Conservation (phyloP, 2,797 vertebrate species). For the Danio tinwini region DNA sequence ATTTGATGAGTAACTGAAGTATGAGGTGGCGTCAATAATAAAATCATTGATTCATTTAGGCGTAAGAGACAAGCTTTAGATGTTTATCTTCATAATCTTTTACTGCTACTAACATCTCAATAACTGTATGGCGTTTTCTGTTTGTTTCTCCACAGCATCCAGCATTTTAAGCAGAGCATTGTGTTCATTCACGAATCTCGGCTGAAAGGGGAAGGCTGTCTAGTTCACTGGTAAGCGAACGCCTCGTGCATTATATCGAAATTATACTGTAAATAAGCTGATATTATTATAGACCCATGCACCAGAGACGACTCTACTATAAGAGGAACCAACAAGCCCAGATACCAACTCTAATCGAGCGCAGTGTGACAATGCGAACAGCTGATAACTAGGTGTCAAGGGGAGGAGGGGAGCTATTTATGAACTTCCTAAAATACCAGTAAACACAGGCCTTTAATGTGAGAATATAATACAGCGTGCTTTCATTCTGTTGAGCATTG, state of each 20-base stretch:
- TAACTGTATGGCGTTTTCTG: too few species aligned
- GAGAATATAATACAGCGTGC: constrained; percentile 53
- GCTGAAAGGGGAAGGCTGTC: constrained; percentile 88
- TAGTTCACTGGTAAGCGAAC: constrained; percentile 91
- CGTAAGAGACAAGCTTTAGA: too few species aligned
- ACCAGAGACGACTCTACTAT: constrained; percentile 2
- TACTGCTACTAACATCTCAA: too few species aligned
- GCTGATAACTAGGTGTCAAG: constrained; percentile 60
- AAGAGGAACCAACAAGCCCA: constrained; percentile 34
- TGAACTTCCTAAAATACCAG: constrained; percentile 75
- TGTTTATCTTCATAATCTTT: too few species aligned
- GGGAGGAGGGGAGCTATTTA: constrained; percentile 61
- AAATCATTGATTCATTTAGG: too few species aligned
- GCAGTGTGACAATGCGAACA: constrained; percentile 46
- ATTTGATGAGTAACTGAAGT: too few species aligned
- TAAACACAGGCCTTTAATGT: constrained; percentile 19
- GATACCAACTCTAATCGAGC: constrained; percentile 49
- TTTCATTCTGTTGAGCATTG: not conserved
- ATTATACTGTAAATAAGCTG: not conserved
- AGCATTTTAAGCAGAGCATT: constrained; percentile 96
- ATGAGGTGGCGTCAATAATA: too few species aligned
- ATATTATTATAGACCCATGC: not conserved
- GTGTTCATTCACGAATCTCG: constrained; percentile 92
- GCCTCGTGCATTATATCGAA: not conserved
- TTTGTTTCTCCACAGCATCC: constrained; percentile 75